Conservation (phyloP, 2,113 vertebrate genomes). For the Strigops habroptila region DNA sequence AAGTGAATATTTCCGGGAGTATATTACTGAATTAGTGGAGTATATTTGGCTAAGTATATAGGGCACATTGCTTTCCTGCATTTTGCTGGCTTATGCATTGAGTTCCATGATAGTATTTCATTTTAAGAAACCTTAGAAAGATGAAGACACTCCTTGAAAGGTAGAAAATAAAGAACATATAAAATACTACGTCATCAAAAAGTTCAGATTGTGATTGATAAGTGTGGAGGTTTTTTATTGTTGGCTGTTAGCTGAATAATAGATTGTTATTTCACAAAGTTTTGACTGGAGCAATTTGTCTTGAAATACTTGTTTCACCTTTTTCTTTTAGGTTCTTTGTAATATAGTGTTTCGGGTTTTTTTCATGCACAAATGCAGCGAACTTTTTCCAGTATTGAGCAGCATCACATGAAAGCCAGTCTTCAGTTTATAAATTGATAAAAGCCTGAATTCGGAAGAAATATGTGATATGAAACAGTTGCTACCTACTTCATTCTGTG, state of each 20-base stretch:
- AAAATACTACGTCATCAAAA: background rate
- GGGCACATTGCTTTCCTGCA: background rate
- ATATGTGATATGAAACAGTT: background rate
- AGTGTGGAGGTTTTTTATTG: background rate
- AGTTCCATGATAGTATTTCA: background rate
- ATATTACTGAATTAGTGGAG: background rate
- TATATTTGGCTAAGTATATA: background rate
- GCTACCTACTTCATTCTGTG: background rate
- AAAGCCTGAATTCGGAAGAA: slow-evolving; percentile 8
- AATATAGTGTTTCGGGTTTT: background rate
- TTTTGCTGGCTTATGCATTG: background rate
- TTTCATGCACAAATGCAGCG: background rate
- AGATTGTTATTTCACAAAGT: slow-evolving; percentile 29
- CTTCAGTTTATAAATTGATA: background rate
- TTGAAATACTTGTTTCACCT: slow-evolving; percentile 23
- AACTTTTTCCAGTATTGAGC: background rate
- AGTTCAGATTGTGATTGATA: slow-evolving; percentile 27
- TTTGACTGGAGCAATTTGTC: slow-evolving; percentile 44
- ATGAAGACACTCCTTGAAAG: background rate
- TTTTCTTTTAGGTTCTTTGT: slow-evolving; percentile 6
- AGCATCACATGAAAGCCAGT: background rate
- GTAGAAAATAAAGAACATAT: background rate
- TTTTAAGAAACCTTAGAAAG: background rate
- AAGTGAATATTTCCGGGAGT: background rate
- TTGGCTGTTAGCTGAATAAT: slow-evolving; percentile 35